Conservation (phyloP, 2,888 invertebrate species). For the Kryphioiulus occultus region DNA sequence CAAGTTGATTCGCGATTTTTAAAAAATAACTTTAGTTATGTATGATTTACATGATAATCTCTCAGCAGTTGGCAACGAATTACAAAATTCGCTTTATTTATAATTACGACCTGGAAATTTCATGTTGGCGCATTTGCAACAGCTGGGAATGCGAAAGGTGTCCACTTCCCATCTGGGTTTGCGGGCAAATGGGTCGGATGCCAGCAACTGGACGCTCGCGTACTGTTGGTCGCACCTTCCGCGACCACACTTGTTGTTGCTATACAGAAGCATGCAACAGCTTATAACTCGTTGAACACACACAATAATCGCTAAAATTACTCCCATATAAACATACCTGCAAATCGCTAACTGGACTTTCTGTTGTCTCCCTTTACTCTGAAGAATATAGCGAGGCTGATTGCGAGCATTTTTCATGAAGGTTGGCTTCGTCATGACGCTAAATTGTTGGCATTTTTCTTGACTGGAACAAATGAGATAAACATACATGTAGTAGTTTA, state of each 20-base stretch:
- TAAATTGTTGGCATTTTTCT: conserved; percentile 46
- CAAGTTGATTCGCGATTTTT: too few species aligned
- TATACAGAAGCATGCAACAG: background rate
- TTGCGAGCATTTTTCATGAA: conserved; percentile 30
- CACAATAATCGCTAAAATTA: background rate
- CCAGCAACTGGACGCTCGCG: conserved; percentile 46
- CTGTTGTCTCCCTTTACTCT: conserved; percentile 7
- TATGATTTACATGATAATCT: too few species aligned
- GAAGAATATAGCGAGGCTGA: conserved; percentile 50
- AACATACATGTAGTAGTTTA: background rate
- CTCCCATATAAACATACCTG: conserved; percentile 36
- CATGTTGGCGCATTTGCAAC: conserved; percentile 48
- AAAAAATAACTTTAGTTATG: too few species aligned
- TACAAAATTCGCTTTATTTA: too few species aligned
- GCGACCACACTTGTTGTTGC: conserved; percentile 44
- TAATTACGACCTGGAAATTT: background rate
- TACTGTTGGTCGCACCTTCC: conserved; percentile 48
- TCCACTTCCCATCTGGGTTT: conserved; percentile 28
- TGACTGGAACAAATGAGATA: conserved; percentile 26
- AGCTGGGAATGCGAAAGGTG: conserved; percentile 48
- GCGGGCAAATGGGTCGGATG: conserved; percentile 33
- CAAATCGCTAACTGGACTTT: conserved; percentile 46
- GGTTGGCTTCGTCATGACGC: conserved; percentile 26
- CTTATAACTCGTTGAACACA: too few species aligned
- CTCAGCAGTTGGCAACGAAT: too few species aligned